Base-by-base conservation (phyloP, 1,140 invertebrate genomes). In the Pogonus chalceus region DNA sequence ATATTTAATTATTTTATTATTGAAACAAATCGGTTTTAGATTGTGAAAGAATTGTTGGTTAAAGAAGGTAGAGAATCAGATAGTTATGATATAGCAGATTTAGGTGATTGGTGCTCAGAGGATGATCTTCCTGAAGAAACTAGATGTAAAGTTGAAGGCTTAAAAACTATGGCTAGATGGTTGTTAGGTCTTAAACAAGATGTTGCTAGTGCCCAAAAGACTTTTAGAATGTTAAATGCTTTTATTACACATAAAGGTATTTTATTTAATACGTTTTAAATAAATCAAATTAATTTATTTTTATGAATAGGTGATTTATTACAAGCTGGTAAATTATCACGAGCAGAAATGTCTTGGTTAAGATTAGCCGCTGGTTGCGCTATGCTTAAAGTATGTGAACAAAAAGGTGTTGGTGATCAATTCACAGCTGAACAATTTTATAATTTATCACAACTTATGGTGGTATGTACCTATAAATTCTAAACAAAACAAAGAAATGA, bases 81-180 rank as follows among this genome's bases (percentile, higher is more conserved):
- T 54, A 65, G 20, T 48, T 65, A 20, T 56, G 59, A 56, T 59
- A 68, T 58, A 54, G 69, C 65, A 2, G 67, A 69, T 55, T 65
- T 66, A 1, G 82, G 81, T 18, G 80, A 79, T 7, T 97, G 94
- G 93, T 93, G 90, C 73, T 69, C 79, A 1, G 89, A 96, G 67
- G 87, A 93, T 24, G 80, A 90, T 54, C 73, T 96, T 12, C 90
- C 92, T 1, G 85, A 92, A 63, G 91, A 95, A 69, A 96, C 92
- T 0, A 80, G 88, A 52, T 93, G 91, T 69, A 95, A 96, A 76
- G 79, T 96, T 54, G 92, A 96, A 72, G 93, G 90, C 0, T 79
- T 98, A 57, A 98, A 98, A 69, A 86, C 93, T 55, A 94, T 98
- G 84, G 92, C 92, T 1, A 79, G 95, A 23, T 98, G 95, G 94